phyloP scores from a whole-genome alignment of 2,797 vertebrate species.

The Melanogrammus aeglefinus region DNA sequence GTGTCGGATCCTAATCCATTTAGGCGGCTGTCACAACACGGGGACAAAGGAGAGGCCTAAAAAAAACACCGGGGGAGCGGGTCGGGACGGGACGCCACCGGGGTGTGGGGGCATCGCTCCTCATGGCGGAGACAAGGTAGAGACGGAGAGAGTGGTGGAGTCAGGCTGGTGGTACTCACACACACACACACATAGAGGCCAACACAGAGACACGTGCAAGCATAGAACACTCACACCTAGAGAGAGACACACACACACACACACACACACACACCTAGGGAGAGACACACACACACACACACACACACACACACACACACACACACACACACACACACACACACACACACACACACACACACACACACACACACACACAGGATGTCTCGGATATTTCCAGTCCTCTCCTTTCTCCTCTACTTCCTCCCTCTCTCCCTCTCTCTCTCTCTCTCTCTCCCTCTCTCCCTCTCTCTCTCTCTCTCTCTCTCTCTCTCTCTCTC shows the following conservation, averaged over 20 bases:
- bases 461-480: constrained; percentile 10
- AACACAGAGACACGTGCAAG: neutral
- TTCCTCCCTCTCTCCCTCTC: constrained; percentile 10
- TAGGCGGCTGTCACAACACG: constrained; percentile 88
- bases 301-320: too few relatives aligned
- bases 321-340: too few relatives aligned
- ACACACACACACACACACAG: neutral
- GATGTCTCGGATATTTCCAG: neutral
- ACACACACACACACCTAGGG: neutral
- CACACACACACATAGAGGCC: neutral
- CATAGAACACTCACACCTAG: neutral
- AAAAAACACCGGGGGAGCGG: constrained; percentile 30
- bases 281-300: too few relatives aligned
- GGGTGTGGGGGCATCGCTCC: constrained; percentile 65
- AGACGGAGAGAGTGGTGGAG: constrained; percentile 28
- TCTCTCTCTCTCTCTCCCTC: constrained; percentile 17
- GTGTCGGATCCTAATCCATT: constrained; percentile 92
- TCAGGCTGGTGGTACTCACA: neutral
- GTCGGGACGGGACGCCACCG: constrained; percentile 77
- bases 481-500: constrained; percentile 34
- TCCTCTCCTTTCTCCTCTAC: neutral
- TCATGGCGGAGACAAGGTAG: too few relatives aligned
- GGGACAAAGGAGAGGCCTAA: constrained; percentile 59
- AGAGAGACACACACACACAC: neutral
- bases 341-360: too few relatives aligned